Conservation (phyloP, 2,888 invertebrate genomes). For the Xylophagus ater region DNA sequence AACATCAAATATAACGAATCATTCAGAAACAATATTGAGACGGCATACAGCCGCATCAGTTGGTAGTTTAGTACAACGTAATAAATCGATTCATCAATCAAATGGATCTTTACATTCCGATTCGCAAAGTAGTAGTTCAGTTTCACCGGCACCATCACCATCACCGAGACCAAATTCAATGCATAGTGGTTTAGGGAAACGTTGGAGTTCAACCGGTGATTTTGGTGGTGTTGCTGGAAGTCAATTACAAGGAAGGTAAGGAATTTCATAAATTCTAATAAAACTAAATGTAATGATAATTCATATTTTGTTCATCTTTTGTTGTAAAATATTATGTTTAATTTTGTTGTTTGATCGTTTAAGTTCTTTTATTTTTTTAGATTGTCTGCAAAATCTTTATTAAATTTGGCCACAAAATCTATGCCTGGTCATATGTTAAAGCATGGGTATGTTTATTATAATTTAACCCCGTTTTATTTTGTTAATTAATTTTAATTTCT, state of each 20-base stretch:
- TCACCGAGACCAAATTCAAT: conserved; percentile 60
- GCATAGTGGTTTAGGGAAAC: conserved; percentile 49
- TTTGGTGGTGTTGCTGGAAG: conserved; percentile 44
- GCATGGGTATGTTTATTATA: conserved; percentile 59
- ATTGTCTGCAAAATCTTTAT: conserved; percentile 59
- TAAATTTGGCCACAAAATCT: conserved; percentile 57
- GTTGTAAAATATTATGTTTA: conserved; percentile 4
- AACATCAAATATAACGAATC: conserved; percentile 9
- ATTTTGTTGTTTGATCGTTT: conserved; percentile 16
- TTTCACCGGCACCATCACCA: conserved; percentile 72
- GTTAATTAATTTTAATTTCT: conserved; percentile 20
- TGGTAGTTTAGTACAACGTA: conserved; percentile 54
- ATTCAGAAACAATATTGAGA: conserved; percentile 14
- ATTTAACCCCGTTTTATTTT: no score
- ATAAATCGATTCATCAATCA: conserved; percentile 51
- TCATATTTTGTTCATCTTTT: conserved; percentile 6
- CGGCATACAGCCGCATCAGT: conserved; percentile 21
- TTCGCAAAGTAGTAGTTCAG: conserved; percentile 70
- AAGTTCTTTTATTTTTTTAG: conserved; percentile 44
- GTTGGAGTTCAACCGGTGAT: conserved; percentile 78
- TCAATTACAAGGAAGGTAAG: conserved; percentile 37
- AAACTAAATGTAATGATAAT: no score
- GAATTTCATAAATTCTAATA: not conserved
- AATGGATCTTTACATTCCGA: conserved; percentile 73
- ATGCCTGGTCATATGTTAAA: conserved; percentile 48